These are phyloP conservation scores for Nycteola revayana DNA, from an alignment of 2,888 invertebrate genomes.

Conservation along the genomic window DNA sequence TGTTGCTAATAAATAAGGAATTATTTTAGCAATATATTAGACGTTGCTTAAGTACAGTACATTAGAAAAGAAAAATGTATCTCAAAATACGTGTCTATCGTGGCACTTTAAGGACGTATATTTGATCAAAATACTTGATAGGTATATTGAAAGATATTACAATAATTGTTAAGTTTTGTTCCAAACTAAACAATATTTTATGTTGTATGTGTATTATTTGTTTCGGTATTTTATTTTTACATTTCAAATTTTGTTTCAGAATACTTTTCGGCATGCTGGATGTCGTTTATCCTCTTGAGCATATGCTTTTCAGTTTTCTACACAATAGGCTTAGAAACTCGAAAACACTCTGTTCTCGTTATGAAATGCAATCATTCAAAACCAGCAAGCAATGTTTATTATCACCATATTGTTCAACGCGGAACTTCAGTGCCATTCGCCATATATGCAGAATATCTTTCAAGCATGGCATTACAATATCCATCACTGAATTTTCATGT, in stretches of 20 bases:
- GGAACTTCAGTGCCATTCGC: slow-evolving; percentile 43
- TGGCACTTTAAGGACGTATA: no score
- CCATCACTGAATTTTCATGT: slow-evolving; percentile 55
- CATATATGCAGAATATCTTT: slow-evolving; percentile 52
- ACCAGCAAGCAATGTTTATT: slow-evolving; percentile 55
- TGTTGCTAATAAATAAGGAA: no score
- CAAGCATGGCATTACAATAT: slow-evolving; percentile 53
- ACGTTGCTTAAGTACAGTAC: no score
- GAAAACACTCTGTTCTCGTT: slow-evolving; percentile 48
- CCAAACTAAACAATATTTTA: no score
- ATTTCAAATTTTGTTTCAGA: slow-evolving; percentile 68
- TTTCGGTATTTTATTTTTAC: no score
- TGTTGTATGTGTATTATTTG: no score
- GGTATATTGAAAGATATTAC: no score
- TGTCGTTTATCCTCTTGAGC: slow-evolving; percentile 60
- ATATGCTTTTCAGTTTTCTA: slow-evolving; percentile 64
- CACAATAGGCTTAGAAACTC: slow-evolving; percentile 52
- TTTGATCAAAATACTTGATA: no score
- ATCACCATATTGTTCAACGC: slow-evolving; percentile 53
- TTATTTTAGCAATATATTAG: no score
- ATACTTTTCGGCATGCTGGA: slow-evolving; percentile 67
- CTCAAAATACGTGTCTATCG: no score
- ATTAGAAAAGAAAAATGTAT: no score
- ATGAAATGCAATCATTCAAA: slow-evolving; percentile 49
- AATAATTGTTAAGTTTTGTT: no score